Evolutionary conservation across 1,140 invertebrate species (phyloP).

Genomic region (Drosophila kohkoa): DNA sequence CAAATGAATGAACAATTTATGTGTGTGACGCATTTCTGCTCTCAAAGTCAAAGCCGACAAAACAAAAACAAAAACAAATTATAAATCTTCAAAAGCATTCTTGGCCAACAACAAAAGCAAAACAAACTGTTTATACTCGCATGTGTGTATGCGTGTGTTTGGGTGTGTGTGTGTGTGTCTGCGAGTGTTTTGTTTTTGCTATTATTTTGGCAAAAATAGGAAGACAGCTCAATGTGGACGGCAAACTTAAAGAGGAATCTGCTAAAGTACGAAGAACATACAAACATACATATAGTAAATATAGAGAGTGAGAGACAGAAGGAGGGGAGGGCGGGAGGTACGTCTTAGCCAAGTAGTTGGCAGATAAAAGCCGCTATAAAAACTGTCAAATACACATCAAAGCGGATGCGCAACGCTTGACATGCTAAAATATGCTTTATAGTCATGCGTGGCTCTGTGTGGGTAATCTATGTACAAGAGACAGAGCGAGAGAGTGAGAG

Average conservation of each 20-base stretch:
- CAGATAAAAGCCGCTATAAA: constrained; percentile 84
- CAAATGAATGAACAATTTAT: constrained; percentile 79
- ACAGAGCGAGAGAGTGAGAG: constrained; percentile 26
- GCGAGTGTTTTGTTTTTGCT: constrained; percentile 23
- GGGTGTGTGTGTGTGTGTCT: constrained; percentile 23
- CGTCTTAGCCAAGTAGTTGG: constrained; percentile 72
- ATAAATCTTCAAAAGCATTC: constrained; percentile 81
- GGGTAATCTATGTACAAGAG: constrained; percentile 30
- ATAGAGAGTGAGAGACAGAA: background rate
- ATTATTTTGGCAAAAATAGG: constrained; percentile 59
- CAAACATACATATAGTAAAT: background rate
- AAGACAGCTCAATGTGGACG: constrained; percentile 30
- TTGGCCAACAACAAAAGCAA: constrained; percentile 46
- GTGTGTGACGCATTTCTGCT: constrained; percentile 74
- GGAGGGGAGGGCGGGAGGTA: background rate
- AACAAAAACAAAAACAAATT: constrained; percentile 71
- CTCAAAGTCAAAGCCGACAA: constrained; percentile 80
- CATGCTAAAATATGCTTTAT: constrained; percentile 84
- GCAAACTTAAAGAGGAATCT: constrained; percentile 49
- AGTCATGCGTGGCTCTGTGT: constrained; percentile 74
- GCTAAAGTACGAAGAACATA: constrained; percentile 19
- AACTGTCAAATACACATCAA: constrained; percentile 84
- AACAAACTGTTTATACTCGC: constrained; percentile 9
- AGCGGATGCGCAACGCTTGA: constrained; percentile 83
- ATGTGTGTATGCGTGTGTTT: background rate